Evolutionary conservation across 2,888 invertebrate species (phyloP).

Genomic region (Ephialtes manifestator): DNA sequence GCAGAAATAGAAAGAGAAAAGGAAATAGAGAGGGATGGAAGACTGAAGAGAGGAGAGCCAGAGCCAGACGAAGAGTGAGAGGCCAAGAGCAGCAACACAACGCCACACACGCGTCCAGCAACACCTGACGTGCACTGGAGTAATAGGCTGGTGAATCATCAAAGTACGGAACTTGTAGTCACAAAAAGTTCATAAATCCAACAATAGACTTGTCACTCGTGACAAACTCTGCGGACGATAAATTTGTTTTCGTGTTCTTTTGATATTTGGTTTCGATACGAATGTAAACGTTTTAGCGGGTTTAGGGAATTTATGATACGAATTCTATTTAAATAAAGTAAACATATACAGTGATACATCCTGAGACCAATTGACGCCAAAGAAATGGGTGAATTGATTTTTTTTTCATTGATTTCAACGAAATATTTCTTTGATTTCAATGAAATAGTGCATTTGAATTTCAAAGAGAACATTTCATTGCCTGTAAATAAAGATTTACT

Average conservation of each 20-base stretch:
- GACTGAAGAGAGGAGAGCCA: slow-evolving; percentile 34
- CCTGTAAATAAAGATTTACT: no score
- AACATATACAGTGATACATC: no score
- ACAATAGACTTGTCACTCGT: neutral
- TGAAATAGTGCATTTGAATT: no score
- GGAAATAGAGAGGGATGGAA: slow-evolving; percentile 6
- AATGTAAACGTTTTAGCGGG: no score
- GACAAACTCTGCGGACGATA: neutral
- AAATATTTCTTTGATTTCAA: no score
- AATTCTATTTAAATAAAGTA: no score
- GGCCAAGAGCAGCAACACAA: neutral
- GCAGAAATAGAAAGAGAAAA: slow-evolving; percentile 62
- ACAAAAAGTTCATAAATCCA: neutral
- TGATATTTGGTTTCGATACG: no score
- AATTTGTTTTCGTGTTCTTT: neutral
- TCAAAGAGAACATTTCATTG: no score
- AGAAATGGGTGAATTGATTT: no score
- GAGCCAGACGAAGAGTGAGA: slow-evolving; percentile 54
- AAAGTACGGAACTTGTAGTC: slow-evolving; percentile 33
- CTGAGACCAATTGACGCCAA: no score
- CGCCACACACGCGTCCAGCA: slow-evolving; percentile 55
- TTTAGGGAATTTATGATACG: no score
- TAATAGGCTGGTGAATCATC: slow-evolving; percentile 58
- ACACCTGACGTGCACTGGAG: slow-evolving; percentile 29
- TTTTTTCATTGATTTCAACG: no score